Conservation (phyloP, 1,140 invertebrate genomes). For the Drosophila serrata region DNA sequence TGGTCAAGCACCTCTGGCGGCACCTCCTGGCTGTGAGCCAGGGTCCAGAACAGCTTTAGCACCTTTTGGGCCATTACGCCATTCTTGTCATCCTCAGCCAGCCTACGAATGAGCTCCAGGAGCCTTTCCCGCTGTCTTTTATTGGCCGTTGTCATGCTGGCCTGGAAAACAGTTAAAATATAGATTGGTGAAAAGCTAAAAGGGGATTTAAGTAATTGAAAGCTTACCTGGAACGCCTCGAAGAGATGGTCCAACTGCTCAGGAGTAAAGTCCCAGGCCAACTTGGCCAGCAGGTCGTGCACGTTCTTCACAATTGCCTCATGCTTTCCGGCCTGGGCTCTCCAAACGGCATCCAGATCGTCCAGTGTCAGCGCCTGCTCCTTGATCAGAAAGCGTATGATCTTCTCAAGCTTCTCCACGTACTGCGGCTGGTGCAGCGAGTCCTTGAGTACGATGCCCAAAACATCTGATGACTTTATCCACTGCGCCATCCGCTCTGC, state of each 20-base stretch:
- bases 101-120: conserved; percentile 96
- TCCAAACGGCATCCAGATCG: conserved; percentile 98
- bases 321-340: conserved; percentile 97
- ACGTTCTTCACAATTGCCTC: conserved; percentile 99
- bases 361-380: conserved; percentile 95
- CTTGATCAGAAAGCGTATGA: conserved; percentile 98
- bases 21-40: conserved; percentile 98
- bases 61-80: conserved; percentile 99
- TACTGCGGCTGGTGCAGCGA: conserved; percentile 99
- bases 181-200: not conserved
- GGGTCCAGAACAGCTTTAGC: conserved; percentile 98
- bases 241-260: conserved; percentile 99
- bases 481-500: conserved; percentile 98
- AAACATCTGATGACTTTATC: conserved; percentile 98
- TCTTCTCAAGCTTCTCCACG: conserved; percentile 99
- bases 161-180: conserved; percentile 86
- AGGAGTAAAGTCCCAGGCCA: conserved; percentile 99
- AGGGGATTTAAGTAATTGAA: no score
- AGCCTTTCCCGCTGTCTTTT: conserved; percentile 98
- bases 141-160: conserved; percentile 97
- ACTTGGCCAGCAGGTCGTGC: conserved; percentile 97
- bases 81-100: conserved; percentile 99
- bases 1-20: conserved; percentile 99
- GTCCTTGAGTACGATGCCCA: conserved; percentile 97
- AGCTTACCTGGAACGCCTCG: conserved; percentile 96